Conservation (phyloP, 2,888 invertebrate species). For the Yponomeuta cagnagella region DNA sequence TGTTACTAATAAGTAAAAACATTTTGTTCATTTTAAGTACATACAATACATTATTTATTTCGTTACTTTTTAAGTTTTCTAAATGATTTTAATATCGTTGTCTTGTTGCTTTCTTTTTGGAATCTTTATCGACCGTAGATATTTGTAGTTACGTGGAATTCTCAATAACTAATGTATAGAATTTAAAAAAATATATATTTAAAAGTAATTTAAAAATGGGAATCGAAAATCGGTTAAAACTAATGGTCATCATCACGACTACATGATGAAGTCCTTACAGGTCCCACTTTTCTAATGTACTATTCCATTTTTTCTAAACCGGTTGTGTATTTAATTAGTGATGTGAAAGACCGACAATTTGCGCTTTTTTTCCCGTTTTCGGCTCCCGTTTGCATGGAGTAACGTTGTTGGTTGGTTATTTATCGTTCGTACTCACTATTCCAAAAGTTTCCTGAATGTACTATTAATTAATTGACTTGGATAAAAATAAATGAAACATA, state of each 20-base stretch:
- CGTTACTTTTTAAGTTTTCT: constrained; percentile 72
- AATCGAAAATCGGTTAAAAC: constrained; percentile 30
- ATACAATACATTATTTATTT: constrained; percentile 54
- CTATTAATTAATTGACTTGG: constrained; percentile 24
- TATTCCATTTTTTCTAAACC: constrained; percentile 62
- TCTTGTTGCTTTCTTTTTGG: constrained; percentile 71
- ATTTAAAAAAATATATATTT: not conserved
- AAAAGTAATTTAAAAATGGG: constrained; percentile 30
- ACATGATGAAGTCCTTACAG: not conserved
- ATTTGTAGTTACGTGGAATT: constrained; percentile 49
- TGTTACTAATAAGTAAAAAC: constrained; percentile 6
- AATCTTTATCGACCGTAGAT: constrained; percentile 64
- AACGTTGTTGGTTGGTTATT: constrained; percentile 38
- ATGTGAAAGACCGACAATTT: not conserved
- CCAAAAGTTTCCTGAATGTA: constrained; percentile 65
- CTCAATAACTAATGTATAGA: constrained; percentile 29
- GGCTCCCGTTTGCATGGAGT: constrained; percentile 35
- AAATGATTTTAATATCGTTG: constrained; percentile 63
- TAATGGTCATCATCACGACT: too few species aligned
- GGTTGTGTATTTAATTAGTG: constrained; percentile 23
- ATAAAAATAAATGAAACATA: constrained; percentile 56
- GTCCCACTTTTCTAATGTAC: constrained; percentile 57
- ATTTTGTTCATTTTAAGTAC: not conserved
- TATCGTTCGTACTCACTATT: constrained; percentile 53
- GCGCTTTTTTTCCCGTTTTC: constrained; percentile 26